Percentiles rank a stretch among this genome's conserved stretches.
These are phyloP conservation scores for Cossypha dichroa DNA, from an alignment of 2,797 vertebrate genomes.

Conservation along the genomic window DNA sequence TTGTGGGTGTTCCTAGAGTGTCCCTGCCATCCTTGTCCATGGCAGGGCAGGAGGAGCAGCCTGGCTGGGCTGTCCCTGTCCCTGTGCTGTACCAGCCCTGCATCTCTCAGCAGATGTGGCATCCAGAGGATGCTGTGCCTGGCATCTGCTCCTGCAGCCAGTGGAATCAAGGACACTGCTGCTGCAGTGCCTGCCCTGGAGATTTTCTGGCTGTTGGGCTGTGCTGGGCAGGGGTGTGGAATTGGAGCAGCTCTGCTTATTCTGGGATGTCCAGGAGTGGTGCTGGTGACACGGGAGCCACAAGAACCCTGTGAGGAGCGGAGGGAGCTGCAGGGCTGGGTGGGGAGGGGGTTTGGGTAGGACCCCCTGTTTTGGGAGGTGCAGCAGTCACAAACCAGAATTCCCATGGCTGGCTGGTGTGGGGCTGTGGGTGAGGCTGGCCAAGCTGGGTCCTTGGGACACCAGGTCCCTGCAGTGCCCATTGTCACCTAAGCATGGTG, in stretches of 20 bases:
- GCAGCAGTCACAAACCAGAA: not conserved
- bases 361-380: not conserved
- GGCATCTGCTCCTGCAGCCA: not conserved
- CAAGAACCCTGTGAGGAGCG: not conserved
- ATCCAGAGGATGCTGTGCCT: not conserved
- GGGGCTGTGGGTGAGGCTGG: not conserved
- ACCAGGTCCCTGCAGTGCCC: rapidly evolving
- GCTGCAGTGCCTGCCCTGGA: not conserved
- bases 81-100: not conserved
- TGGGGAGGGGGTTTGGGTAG: not conserved
- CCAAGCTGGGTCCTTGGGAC: rapidly evolving
- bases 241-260: rapidly evolving
- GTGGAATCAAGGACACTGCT: not conserved
- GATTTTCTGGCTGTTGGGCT: not conserved
- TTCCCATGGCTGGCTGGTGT: rapidly evolving
- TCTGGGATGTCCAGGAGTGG: not conserved
- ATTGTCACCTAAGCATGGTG: rapidly evolving
- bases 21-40: rapidly evolving
- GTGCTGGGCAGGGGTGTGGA: not conserved
- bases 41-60: not conserved
- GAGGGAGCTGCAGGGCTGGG: not conserved
- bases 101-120: not conserved
- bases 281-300: not conserved
- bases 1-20: not conserved
- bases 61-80: not conserved